These are phyloP conservation scores for Bombus soroeensis DNA, from an alignment of 1,140 invertebrate genomes.

Conservation along the genomic window DNA sequence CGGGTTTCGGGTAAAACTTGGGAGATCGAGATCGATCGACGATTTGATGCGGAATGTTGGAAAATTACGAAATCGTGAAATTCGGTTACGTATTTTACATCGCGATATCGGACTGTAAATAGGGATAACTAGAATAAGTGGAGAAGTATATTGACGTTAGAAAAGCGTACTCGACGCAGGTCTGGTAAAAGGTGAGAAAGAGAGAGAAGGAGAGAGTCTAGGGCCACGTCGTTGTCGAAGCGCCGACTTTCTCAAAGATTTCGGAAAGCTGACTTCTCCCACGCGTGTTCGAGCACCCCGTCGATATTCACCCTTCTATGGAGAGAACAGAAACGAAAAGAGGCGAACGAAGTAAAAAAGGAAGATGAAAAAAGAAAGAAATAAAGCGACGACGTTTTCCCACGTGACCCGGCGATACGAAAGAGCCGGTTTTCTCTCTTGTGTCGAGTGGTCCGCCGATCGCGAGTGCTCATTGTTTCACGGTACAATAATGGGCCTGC, in stretches of 20 bases:
- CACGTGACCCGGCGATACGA: conserved; percentile 74
- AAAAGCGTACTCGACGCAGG: neutral
- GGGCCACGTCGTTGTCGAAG: too few species aligned
- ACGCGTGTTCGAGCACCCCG: neutral
- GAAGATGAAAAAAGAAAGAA: conserved; percentile 9
- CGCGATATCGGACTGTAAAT: too few species aligned
- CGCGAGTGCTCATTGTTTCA: conserved; percentile 74
- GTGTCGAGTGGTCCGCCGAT: conserved; percentile 56
- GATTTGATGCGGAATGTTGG: neutral
- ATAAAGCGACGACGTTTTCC: conserved; percentile 66
- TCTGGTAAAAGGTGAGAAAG: too few species aligned
- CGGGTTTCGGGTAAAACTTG: fast-evolving
- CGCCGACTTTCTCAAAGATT: neutral
- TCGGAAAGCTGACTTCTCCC: conserved; percentile 30
- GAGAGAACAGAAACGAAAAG: neutral
- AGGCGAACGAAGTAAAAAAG: neutral
- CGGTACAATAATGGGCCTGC: conserved; percentile 69
- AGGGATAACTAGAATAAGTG: too few species aligned
- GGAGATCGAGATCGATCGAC: neutral
- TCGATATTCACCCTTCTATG: conserved; percentile 33
- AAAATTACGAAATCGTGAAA: too few species aligned
- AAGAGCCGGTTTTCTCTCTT: conserved; percentile 58
- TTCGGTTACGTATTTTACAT: too few species aligned
- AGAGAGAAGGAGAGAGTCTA: too few species aligned
- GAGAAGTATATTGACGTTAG: neutral